Conservation (phyloP, 2,113 vertebrate species). For the Crotalus tigris region DNA sequence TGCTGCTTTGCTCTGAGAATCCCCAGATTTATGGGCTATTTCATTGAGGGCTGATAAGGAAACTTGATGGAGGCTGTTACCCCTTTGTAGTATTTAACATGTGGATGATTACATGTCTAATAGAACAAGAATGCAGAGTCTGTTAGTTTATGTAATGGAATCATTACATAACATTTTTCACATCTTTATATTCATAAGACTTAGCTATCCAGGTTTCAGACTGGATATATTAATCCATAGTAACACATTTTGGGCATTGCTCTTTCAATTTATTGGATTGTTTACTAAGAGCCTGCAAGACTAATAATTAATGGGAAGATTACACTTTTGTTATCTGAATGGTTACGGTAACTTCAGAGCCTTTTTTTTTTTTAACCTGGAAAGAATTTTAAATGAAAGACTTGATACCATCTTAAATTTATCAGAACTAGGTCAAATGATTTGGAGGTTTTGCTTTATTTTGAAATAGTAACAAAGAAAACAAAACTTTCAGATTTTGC, state of each 20-base stretch:
- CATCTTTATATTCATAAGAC: neutral
- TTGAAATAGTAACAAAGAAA: constrained; percentile 23
- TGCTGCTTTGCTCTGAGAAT: neutral
- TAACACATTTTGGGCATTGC: neutral
- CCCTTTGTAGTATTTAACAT: neutral
- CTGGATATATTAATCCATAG: neutral
- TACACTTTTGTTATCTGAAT: neutral
- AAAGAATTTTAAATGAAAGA: neutral
- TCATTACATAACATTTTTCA: neutral
- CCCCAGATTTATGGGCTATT: neutral
- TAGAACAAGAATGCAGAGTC: neutral
- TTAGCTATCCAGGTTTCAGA: neutral
- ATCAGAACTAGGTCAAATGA: neutral
- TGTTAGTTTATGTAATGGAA: neutral
- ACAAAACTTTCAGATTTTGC: constrained; percentile 13
- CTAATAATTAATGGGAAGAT: neutral
- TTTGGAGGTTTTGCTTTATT: neutral
- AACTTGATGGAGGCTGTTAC: neutral
- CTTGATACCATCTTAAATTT: neutral
- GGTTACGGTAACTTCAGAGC: neutral
- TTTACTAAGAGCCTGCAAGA: neutral
- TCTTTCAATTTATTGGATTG: neutral
- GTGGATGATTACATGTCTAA: neutral
- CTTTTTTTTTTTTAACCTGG: neutral
- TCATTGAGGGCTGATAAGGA: neutral